Evolutionary conservation across 2,888 invertebrate species (phyloP).

Genomic region (Alentia gelatinosa): DNA sequence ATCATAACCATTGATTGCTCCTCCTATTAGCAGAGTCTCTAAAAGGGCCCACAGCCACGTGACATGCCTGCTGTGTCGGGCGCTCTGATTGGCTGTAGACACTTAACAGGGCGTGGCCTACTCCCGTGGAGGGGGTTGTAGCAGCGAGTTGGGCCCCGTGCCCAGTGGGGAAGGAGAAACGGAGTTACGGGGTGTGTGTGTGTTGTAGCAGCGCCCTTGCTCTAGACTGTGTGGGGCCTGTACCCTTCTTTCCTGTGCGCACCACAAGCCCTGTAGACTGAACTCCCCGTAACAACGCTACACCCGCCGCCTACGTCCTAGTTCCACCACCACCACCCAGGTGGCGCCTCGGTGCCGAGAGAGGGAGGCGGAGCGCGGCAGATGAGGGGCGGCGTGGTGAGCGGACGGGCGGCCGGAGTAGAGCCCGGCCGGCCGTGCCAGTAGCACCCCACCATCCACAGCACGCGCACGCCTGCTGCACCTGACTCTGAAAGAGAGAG

Average conservation of each 20-base stretch:
- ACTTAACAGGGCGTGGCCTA: not conserved
- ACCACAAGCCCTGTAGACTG: not conserved
- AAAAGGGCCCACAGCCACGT: not conserved
- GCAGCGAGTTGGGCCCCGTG: not conserved
- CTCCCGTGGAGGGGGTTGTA: not conserved
- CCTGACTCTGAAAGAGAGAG: not conserved
- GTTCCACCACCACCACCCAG: not conserved
- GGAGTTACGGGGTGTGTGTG: not conserved
- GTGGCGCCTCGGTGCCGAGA: conserved; percentile 27
- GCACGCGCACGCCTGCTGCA: not conserved
- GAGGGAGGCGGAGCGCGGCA: not conserved
- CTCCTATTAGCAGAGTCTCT: not conserved
- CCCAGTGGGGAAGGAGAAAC: not conserved
- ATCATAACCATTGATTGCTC: not conserved
- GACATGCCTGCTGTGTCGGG: not conserved
- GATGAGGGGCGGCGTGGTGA: not conserved
- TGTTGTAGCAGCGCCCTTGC: not conserved
- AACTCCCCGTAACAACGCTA: not conserved
- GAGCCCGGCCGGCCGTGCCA: not conserved
- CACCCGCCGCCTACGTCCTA: not conserved
- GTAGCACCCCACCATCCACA: not conserved
- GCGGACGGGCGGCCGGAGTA: not conserved
- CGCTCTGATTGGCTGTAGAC: not conserved
- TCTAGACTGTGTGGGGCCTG: not conserved
- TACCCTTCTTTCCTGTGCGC: not conserved